These are phyloP conservation scores for Clistopyga incitator DNA, from an alignment of 2,888 invertebrate genomes.

Conservation along the genomic window DNA sequence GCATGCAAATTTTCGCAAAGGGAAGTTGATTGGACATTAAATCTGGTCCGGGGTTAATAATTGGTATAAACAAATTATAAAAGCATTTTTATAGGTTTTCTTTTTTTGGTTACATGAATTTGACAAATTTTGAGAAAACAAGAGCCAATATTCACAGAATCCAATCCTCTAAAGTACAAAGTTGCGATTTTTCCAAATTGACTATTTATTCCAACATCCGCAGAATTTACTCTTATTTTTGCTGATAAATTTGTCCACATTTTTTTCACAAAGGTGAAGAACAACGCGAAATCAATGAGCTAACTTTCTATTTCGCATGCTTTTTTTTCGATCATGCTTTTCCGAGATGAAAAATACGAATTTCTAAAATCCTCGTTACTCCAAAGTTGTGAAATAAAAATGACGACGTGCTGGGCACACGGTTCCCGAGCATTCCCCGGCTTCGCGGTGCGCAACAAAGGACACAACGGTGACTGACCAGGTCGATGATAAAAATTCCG, in stretches of 20 bases:
- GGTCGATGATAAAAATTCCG: conserved; percentile 59
- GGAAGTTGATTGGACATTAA: too few relatives aligned
- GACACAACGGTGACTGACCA: conserved; percentile 16
- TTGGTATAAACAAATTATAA: too few relatives aligned
- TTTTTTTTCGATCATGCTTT: background rate
- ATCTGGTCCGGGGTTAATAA: too few relatives aligned
- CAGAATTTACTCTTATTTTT: too few relatives aligned
- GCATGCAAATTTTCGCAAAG: too few relatives aligned
- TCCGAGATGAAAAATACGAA: conserved; percentile 34
- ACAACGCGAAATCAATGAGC: background rate
- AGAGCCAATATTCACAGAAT: too few relatives aligned
- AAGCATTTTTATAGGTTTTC: too few relatives aligned
- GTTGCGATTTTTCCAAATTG: too few relatives aligned
- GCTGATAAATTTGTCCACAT: background rate
- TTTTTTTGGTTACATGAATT: too few relatives aligned
- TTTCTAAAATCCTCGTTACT: conserved; percentile 2
- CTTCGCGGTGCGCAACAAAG: conserved; percentile 35
- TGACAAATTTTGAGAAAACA: too few relatives aligned
- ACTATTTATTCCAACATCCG: too few relatives aligned
- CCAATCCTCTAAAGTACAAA: too few relatives aligned
- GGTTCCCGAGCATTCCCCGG: background rate
- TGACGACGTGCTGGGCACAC: conserved; percentile 10
- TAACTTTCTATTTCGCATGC: background rate
- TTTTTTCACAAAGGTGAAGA: background rate
- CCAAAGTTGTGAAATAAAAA: conserved; percentile 1